phyloP scores from a whole-genome alignment of 2,113 vertebrate genomes.

The Chaetodon trifascialis region DNA sequence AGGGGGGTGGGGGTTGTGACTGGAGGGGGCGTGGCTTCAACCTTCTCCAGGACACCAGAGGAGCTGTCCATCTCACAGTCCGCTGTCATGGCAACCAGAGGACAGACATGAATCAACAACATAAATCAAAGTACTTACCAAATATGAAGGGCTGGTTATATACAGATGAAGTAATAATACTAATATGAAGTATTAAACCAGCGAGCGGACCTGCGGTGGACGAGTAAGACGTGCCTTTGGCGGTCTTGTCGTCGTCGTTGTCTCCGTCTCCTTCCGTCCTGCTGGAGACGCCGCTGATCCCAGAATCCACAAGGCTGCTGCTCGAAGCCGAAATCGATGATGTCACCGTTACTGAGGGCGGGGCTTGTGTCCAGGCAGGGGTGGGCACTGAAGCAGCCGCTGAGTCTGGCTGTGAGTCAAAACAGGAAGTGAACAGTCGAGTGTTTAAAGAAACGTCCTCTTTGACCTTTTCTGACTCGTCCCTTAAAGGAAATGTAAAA shows the following conservation, averaged over 20 bases:
- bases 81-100: conserved; percentile 77
- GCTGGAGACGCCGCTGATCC: conserved; percentile 80
- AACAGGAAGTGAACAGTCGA: no score
- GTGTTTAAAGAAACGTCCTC: no score
- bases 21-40: conserved; percentile 61
- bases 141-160: background rate
- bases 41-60: conserved; percentile 83
- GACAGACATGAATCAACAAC: background rate
- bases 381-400: background rate
- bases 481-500: no score
- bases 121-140: background rate
- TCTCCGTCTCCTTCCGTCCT: conserved; percentile 20
- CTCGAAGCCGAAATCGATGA: conserved; percentile 19
- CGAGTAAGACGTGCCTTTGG: background rate
- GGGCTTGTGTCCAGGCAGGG: conserved; percentile 36
- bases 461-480: no score
- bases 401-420: conserved; percentile 13
- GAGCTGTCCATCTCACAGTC: conserved; percentile 89
- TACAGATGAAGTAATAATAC: no score
- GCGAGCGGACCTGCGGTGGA: background rate
- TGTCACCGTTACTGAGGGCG: conserved; percentile 38
- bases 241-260: background rate
- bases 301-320: conserved; percentile 78
- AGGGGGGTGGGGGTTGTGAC: conserved; percentile 22
- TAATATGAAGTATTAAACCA: no score